Percentiles rank a stretch among this genome's conserved stretches.
These are phyloP conservation scores for Brachyhypopomus gauderio DNA, from an alignment of 2,113 vertebrate species.

Conservation along the genomic window DNA sequence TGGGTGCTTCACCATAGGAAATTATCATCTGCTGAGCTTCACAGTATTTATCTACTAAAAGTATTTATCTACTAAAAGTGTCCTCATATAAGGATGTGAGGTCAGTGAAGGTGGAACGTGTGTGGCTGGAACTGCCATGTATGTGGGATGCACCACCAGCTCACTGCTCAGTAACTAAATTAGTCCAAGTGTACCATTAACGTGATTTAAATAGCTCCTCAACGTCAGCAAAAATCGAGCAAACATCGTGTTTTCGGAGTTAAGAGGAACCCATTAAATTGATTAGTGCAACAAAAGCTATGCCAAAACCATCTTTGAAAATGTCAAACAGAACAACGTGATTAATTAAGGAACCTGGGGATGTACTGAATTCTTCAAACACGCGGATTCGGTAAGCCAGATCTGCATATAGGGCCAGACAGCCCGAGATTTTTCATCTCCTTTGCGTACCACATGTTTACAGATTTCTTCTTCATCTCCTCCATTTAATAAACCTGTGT, in stretches of 20 bases:
- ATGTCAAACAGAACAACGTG: conserved; percentile 53
- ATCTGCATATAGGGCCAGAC: background rate
- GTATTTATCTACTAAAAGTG: background rate
- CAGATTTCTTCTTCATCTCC: background rate
- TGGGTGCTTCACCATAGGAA: background rate
- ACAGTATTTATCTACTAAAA: background rate
- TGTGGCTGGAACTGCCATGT: conserved; percentile 10
- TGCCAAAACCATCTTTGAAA: conserved; percentile 33
- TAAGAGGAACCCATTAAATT: conserved; percentile 59
- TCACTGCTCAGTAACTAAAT: conserved; percentile 62
- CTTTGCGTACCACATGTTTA: background rate
- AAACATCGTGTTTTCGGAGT: conserved; percentile 59
- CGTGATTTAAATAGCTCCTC: conserved; percentile 66
- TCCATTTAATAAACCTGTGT: background rate
- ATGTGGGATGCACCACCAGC: conserved; percentile 33
- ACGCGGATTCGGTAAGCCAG: background rate
- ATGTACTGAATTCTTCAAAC: conserved; percentile 3
- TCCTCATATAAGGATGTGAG: background rate
- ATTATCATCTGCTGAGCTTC: background rate
- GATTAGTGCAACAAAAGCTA: conserved; percentile 46
- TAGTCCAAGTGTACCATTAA: conserved; percentile 67
- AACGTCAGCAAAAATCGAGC: conserved; percentile 61
- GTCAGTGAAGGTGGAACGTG: background rate
- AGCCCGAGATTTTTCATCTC: background rate
- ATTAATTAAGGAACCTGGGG: conserved; percentile 56